Evolutionary conservation across 2,797 vertebrate species (phyloP), one percentile per base, ranked within the genome.

Genomic region (Poeciliopsis infans): DNA sequence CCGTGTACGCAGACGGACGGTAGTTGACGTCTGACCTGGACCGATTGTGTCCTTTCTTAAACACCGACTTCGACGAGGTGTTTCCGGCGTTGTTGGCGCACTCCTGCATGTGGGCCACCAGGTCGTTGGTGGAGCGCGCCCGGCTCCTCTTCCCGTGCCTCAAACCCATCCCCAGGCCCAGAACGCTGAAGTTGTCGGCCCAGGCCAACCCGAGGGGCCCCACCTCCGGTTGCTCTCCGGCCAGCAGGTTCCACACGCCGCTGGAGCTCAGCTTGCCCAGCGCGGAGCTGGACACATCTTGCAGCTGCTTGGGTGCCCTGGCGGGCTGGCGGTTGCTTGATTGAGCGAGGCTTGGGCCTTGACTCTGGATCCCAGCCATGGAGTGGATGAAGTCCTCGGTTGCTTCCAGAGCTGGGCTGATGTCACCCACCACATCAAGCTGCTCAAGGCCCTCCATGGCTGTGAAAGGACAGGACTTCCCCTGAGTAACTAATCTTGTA

Each of bases 391-490:
- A 98, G 86, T 99, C 98, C 90, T 99, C 98, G 0, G 98, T 99
- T 76, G 97, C 98, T 94, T 99, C 98, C 83, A 99, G 93, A 83
- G 98, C 98, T 0, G 98, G 98, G 92, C 98, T 99, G 87, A 99
- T 97, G 81, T 99, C 97, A 78, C 97, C 97, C 41, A 98, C 97
- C 86, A 91, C 82, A 71, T 96, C 95, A 28, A 96, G 90, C 84
- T 97, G 97, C 86, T 98, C 98, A 94, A 96, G 90, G 76, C 97
- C 96, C 86, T 99, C 97, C 98, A 99, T 99, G 81, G 71, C 79
- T 69, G 41, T 18, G 57, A 51, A 49, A 72, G 57, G 47, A 49
- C 4, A 59, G 75, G 64, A 12, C 69, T 78, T 51, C 28, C 61
- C 72, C 61, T 57, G 31, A 87, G 77, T 83, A 61, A 69, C 16